Base-by-base conservation (phyloP, 2,113 vertebrate genomes). In the Tilapia sparmanii region DNA sequence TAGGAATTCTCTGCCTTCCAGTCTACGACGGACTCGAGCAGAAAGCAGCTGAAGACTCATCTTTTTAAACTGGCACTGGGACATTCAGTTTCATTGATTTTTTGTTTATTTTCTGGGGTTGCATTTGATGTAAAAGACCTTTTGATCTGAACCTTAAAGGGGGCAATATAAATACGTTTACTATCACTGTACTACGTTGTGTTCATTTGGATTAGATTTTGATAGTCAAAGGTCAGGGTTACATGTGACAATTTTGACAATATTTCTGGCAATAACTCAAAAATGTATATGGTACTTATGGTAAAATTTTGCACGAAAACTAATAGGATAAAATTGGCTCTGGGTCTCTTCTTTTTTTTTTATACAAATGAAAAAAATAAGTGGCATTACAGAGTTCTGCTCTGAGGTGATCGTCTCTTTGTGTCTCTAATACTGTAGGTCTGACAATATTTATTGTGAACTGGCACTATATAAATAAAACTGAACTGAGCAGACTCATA, bases 71-170 rank as follows among this genome's bases (percentile, higher is more conserved):
- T 42, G 35, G 7, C 66, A 10, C n/a, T 71, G 38, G n/a, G 35
- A 42, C 2, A 24, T 71, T 71, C 38, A 42, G 38, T 40, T 42
- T 42, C 13, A 71, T 16, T 42, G 12, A 3, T 0, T 0, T 3
- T 6, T 40, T 29, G 4, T 66, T 38, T 7, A 2, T 71, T 71
- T 24, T 71, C n/a, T 71, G 5, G 38, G n/a, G 38, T 24, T 71
- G 35, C 12, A 40, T 68, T 68, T 71, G 3, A 16, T 24, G 1
- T 42, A 2, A 71, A 24, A n/a, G 38, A 26, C 68, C 38, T 73
- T 68, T 4, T 13, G 63, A 66, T 68, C 35, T 40, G 63, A 22
- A 68, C 40, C 63, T 68, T 73, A 16, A 73, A 73, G 40, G 68
- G 38, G 0, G 13, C 38, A 6, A 73, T 26, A 73, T 73, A 26